These are phyloP conservation scores for Peromyscus maniculatus DNA, from an alignment of 2,113 vertebrate species.

Conservation along the genomic window DNA sequence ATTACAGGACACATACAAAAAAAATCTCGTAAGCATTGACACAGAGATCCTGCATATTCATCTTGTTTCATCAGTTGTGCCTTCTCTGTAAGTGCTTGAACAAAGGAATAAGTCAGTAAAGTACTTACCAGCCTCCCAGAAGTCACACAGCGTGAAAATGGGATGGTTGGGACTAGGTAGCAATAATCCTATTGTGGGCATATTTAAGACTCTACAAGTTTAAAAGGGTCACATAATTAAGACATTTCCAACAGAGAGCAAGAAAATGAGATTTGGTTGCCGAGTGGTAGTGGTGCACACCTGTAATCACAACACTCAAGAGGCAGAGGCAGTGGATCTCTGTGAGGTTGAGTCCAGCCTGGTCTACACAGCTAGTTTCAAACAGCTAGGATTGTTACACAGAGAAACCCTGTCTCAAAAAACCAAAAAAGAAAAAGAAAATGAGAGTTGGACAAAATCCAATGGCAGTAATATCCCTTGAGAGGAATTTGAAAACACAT, in stretches of 20 bases:
- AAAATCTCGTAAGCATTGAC: background rate
- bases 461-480: background rate
- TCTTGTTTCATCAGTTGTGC: background rate
- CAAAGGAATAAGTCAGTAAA: slow-evolving; percentile 39
- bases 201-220: background rate
- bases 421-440: background rate
- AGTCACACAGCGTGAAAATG: background rate
- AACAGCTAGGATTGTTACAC: no score
- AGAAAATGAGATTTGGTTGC: background rate
- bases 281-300: no score
- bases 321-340: no score
- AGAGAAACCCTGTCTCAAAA: no score
- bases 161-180: background rate
- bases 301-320: no score
- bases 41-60: slow-evolving; percentile 1
- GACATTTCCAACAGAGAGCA: background rate
- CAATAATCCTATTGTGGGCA: background rate
- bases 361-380: no score
- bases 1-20: background rate
- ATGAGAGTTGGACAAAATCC: background rate
- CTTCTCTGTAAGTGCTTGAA: slow-evolving; percentile 16
- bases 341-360: no score
- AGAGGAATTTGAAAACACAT: background rate
- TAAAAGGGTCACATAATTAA: background rate
- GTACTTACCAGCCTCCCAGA: background rate